Conservation (phyloP, 2,113 vertebrate species). For the Alaudala cheleensis region DNA sequence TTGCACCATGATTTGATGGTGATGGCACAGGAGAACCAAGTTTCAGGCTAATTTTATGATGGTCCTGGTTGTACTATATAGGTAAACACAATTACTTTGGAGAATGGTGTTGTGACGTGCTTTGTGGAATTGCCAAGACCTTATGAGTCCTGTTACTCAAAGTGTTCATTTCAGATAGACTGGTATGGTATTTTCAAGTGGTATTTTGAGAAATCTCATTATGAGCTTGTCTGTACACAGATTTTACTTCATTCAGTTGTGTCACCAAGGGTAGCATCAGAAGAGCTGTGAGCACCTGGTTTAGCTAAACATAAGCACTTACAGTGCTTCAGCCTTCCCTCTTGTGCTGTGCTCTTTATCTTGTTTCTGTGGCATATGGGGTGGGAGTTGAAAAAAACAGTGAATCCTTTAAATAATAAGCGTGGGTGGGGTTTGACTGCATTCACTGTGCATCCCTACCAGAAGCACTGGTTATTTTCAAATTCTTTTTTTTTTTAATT, state of each 20-base stretch:
- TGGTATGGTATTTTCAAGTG: not conserved
- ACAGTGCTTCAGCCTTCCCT: not conserved
- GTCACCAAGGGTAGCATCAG: not conserved
- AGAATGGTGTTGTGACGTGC: not conserved
- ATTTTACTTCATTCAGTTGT: not conserved
- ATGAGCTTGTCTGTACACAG: not conserved
- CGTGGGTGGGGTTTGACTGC: not conserved
- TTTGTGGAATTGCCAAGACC: not conserved
- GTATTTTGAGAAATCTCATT: not conserved
- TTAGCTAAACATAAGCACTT: fast-evolving
- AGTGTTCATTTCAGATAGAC: not conserved
- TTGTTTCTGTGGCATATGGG: not conserved
- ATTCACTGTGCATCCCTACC: not conserved
- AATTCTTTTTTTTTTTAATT: not conserved
- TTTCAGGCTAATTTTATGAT: not conserved
- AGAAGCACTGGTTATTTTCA: not conserved
- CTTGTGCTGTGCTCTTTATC: not conserved
- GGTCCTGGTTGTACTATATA: fast-evolving
- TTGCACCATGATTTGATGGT: not conserved
- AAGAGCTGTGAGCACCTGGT: not conserved
- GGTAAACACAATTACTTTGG: not conserved
- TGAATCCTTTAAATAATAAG: not conserved
- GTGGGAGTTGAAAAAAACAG: not conserved
- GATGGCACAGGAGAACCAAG: not conserved
- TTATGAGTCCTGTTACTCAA: not conserved